These are phyloP conservation scores for Helostoma temminkii DNA, from an alignment of 2,797 vertebrate genomes.

Conservation along the genomic window DNA sequence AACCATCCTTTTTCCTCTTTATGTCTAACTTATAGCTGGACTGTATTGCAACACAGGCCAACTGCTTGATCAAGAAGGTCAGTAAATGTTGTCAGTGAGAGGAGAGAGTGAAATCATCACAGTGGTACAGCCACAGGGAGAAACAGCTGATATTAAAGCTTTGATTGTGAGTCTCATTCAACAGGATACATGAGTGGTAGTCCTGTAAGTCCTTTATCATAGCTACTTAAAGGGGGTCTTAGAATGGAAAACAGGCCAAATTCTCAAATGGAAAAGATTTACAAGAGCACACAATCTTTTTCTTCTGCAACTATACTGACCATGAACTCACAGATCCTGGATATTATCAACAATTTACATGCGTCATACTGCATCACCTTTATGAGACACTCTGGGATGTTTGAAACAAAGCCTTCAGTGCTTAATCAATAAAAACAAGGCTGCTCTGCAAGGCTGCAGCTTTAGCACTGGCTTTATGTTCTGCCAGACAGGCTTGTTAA, in stretches of 20 bases:
- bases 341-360: neutral
- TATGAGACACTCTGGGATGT: slow-evolving; percentile 12
- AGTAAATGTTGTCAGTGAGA: slow-evolving; percentile 8
- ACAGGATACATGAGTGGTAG: neutral
- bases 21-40: slow-evolving; percentile 37
- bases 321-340: neutral
- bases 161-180: slow-evolving; percentile 18
- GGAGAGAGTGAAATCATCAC: neutral
- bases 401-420: slow-evolving; percentile 30
- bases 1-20: slow-evolving; percentile 18
- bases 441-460: slow-evolving; percentile 22
- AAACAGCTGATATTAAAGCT: slow-evolving; percentile 12
- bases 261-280: too few relatives aligned
- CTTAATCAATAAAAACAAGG: slow-evolving; percentile 40
- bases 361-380: neutral
- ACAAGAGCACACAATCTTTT: too few relatives aligned
- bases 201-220: slow-evolving; percentile 16
- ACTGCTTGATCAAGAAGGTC: too few relatives aligned
- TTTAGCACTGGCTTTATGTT: slow-evolving; percentile 33
- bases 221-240: neutral
- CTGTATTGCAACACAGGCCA: too few relatives aligned
- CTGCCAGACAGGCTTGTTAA: slow-evolving; percentile 27
- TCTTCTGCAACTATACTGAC: neutral
- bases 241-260: neutral
- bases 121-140: slow-evolving; percentile 7